Evolutionary conservation across 2,888 invertebrate species (phyloP).

Genomic region (Kryphioiulus occultus): DNA sequence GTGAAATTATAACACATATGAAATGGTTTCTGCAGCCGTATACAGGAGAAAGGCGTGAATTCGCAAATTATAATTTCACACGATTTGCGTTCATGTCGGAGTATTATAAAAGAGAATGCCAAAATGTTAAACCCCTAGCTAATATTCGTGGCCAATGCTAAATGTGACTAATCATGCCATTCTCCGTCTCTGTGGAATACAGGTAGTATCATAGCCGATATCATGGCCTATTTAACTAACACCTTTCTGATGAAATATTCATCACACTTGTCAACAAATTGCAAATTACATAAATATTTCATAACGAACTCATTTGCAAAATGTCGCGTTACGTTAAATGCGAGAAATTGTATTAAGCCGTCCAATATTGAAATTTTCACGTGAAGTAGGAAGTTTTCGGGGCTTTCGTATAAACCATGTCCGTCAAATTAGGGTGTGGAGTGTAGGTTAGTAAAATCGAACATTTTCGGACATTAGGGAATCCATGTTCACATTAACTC

Average conservation of each 20-base stretch:
- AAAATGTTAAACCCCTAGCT: neutral
- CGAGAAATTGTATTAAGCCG: neutral
- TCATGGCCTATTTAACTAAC: constrained; percentile 12
- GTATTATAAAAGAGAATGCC: neutral
- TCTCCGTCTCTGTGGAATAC: neutral
- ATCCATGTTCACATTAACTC: no score
- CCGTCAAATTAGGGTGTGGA: no score
- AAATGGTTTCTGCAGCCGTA: no score
- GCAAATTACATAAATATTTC: constrained; percentile 7
- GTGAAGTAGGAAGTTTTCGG: no score
- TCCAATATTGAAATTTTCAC: no score
- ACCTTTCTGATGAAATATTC: neutral
- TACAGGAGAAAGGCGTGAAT: neutral
- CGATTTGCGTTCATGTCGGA: neutral
- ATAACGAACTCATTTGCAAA: neutral
- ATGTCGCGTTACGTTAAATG: neutral
- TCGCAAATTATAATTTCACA: neutral
- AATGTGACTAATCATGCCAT: constrained; percentile 14
- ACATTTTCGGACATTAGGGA: no score
- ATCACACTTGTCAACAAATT: neutral
- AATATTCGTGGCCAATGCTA: neutral
- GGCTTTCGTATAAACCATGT: no score
- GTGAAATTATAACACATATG: no score
- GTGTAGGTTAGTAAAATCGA: no score
- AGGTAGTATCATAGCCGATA: neutral